These are phyloP conservation scores for Chloroclysta siterata DNA, from an alignment of 2,888 invertebrate species.

Conservation along the genomic window DNA sequence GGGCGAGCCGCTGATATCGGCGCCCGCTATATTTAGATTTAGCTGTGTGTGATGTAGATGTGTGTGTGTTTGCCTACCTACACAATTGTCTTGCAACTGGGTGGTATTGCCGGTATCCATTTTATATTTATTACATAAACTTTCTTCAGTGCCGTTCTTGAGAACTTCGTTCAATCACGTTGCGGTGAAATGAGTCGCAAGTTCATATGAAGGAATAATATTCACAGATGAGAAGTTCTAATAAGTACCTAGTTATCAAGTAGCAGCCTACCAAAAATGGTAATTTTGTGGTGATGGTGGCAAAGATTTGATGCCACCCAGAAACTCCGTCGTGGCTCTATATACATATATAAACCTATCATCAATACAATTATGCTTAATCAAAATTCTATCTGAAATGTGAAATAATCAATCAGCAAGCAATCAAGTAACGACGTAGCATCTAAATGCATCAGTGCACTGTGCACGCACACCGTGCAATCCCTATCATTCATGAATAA, in stretches of 20 bases:
- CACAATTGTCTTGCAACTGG: conserved; percentile 63
- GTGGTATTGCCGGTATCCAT: conserved; percentile 36
- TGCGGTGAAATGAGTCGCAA: conserved; percentile 6
- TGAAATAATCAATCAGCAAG: too few species aligned
- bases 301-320: too few species aligned
- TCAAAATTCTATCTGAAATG: too few species aligned
- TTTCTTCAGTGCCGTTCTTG: conserved; percentile 29
- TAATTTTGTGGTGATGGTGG: too few species aligned
- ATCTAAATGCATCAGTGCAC: too few species aligned
- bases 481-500: too few species aligned
- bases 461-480: too few species aligned
- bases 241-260: not conserved
- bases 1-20: conserved; percentile 85
- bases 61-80: conserved; percentile 65
- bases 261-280: too few species aligned
- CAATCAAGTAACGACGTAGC: too few species aligned
- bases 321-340: too few species aligned
- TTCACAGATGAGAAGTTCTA: not conserved
- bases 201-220: not conserved
- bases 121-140: conserved; percentile 27
- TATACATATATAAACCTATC: too few species aligned
- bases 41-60: conserved; percentile 77
- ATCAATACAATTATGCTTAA: too few species aligned
- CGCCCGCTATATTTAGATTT: conserved; percentile 85
- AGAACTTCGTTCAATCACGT: conserved; percentile 32